Conservation (phyloP, 2,113 vertebrate species). For the Arothron firmamentum region DNA sequence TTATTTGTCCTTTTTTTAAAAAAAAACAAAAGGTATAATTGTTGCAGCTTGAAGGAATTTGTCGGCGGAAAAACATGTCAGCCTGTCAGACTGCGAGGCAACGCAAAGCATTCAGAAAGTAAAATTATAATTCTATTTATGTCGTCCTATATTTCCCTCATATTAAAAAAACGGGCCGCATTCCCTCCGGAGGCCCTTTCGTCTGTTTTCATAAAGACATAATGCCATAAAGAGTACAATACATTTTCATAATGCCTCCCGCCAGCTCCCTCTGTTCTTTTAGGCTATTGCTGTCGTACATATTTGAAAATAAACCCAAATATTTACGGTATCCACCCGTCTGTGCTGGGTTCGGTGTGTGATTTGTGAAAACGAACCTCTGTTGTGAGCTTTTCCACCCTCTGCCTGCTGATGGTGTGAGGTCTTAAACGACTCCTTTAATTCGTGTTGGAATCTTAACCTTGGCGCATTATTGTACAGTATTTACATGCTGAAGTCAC, state of each 20-base stretch:
- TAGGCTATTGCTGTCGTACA: slow-evolving; percentile 26
- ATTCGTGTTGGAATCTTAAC: slow-evolving; percentile 66
- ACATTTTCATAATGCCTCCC: slow-evolving; percentile 31
- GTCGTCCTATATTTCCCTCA: slow-evolving; percentile 52
- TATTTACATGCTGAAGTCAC: slow-evolving; percentile 57
- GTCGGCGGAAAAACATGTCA: slow-evolving; percentile 38
- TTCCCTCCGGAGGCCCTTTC: slow-evolving; percentile 45
- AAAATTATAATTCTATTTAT: slow-evolving; percentile 70
- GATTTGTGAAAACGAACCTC: slow-evolving; percentile 50
- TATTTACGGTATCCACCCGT: slow-evolving; percentile 45
- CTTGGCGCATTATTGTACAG: slow-evolving; percentile 70
- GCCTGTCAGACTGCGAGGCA: slow-evolving; percentile 53
- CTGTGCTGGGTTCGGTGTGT: slow-evolving; percentile 36
- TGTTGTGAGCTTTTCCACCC: slow-evolving; percentile 54
- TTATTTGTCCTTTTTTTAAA: slow-evolving; percentile 28
- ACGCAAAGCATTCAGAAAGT: slow-evolving; percentile 57
- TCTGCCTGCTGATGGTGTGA: slow-evolving; percentile 72
- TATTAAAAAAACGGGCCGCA: slow-evolving; percentile 38
- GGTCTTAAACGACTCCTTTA: slow-evolving; percentile 55
- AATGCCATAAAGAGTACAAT: slow-evolving; percentile 25
- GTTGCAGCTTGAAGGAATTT: slow-evolving; percentile 44
- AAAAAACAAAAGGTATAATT: slow-evolving; percentile 53
- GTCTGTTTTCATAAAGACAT: slow-evolving; percentile 45
- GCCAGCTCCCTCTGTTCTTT: slow-evolving; percentile 37
- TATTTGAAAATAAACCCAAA: slow-evolving; percentile 46